Conservation (phyloP, 2,113 vertebrate species). For the Lampris megalopsis region DNA sequence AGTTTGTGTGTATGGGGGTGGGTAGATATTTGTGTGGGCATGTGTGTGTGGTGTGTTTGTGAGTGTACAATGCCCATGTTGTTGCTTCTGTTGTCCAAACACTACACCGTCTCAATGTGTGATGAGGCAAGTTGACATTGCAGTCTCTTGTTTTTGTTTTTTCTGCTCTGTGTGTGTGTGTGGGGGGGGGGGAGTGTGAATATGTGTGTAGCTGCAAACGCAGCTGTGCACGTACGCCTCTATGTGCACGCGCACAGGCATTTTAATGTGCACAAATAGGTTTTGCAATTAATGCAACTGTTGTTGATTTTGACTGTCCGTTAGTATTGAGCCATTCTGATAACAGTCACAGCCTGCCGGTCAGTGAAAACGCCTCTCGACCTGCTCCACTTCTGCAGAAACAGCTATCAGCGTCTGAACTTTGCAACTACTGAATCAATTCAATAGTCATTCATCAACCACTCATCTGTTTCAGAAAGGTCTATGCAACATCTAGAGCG, state of each 20-base stretch:
- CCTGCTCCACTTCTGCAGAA: too few species aligned
- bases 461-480: constrained; percentile 18
- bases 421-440: not conserved
- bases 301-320: too few species aligned
- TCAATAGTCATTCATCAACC: not conserved
- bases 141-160: constrained; percentile 1
- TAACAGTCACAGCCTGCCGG: too few species aligned
- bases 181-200: not conserved
- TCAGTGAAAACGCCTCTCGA: too few species aligned
- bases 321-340: too few species aligned
- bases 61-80: constrained; percentile 56
- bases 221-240: too few species aligned
- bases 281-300: too few species aligned
- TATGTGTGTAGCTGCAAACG: not conserved
- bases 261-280: too few species aligned
- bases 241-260: too few species aligned
- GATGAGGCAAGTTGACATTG: constrained; percentile 11
- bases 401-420: not conserved
- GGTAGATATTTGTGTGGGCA: not conserved
- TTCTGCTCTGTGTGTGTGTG: not conserved
- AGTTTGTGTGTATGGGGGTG: constrained; percentile 13
- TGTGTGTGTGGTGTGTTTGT: not conserved
- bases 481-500: constrained; percentile 22
- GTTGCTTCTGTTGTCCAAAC: constrained; percentile 38
- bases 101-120: constrained; percentile 20